Evolutionary conservation across 2,113 vertebrate species (phyloP), one percentile per base, ranked within the genome.

Genomic region (Saguinus midas): DNA sequence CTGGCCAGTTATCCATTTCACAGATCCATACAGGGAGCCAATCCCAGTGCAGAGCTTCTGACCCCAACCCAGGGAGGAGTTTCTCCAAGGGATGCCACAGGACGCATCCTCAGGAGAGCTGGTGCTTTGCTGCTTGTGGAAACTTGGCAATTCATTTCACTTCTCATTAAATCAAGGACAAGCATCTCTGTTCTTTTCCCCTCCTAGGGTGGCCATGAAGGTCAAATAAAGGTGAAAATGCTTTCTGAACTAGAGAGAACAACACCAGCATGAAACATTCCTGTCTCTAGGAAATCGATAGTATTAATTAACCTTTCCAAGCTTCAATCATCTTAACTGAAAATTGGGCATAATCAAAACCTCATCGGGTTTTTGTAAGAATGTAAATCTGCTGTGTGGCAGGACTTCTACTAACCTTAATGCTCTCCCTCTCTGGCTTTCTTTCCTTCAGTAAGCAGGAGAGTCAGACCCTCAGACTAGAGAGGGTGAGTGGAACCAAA

Each of bases 81-180:
- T 29, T 43, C 29, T 23, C 57, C 4, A 0, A 8, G n/a, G 52
- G 13, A 29, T 1, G 57, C 27, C 11, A 14, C 32, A 16, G 27
- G 50, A 1, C 7, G 0, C 0, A 6, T 58, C 6, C 0, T 21
- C 45, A 17, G 70, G 32, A n/a, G 40, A 16, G 57, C 40, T 29
- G 81, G 43, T 3, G 2, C 25, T 27, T 27, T 1, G 13, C 72
- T 40, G 37, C 52, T 50, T 32, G 6, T 52, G 5, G 50, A 37
- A 61, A 40, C 25, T 4, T 72, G 70, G 78, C 70, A 45, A 14
- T 66, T 66, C 52, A 17, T 64, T 57, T 2, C 52, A 18, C 35
- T 50, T 4, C 52, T 16, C 8, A 0, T 29, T 11, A 52, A 61
- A 37, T 16, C 81, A 61, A 50, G 43, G 43, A 64, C 8, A 17